These are phyloP conservation scores for Eubucco bourcierii DNA, from an alignment of 2,113 vertebrate species.

Conservation along the genomic window DNA sequence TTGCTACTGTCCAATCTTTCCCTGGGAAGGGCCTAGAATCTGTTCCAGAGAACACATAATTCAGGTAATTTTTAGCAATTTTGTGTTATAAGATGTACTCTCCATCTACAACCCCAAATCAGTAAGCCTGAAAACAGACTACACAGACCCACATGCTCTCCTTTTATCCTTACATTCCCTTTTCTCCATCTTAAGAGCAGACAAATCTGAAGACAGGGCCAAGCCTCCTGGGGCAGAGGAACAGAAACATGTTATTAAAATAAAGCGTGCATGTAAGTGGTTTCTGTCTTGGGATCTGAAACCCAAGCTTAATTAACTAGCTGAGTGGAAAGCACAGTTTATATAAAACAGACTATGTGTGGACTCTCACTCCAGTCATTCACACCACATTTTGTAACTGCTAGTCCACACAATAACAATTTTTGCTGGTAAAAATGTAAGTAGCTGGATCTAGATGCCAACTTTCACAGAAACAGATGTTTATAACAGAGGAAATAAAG, in stretches of 20 bases:
- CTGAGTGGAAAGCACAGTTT: neutral
- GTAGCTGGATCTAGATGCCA: neutral
- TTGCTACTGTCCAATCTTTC: neutral
- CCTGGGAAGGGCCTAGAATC: neutral
- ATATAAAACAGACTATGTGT: neutral
- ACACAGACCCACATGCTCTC: neutral
- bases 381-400: neutral
- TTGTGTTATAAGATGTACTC: neutral
- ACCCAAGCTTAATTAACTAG: constrained; percentile 12
- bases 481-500: neutral
- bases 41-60: neutral
- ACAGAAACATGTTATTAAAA: neutral
- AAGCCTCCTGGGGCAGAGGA: neutral
- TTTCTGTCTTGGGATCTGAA: constrained; percentile 13
- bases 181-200: neutral
- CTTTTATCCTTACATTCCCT: neutral
- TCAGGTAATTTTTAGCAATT: neutral
- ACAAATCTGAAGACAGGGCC: neutral
- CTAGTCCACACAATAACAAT: neutral
- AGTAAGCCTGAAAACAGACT: neutral
- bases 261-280: neutral
- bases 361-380: neutral
- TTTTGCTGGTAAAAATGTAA: neutral
- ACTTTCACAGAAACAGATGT: neutral
- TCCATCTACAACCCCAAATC: neutral